Percentiles rank a stretch among this genome's conserved stretches.
Conservation (phyloP, 2,113 vertebrate species). For the Butorides virescens region DNA sequence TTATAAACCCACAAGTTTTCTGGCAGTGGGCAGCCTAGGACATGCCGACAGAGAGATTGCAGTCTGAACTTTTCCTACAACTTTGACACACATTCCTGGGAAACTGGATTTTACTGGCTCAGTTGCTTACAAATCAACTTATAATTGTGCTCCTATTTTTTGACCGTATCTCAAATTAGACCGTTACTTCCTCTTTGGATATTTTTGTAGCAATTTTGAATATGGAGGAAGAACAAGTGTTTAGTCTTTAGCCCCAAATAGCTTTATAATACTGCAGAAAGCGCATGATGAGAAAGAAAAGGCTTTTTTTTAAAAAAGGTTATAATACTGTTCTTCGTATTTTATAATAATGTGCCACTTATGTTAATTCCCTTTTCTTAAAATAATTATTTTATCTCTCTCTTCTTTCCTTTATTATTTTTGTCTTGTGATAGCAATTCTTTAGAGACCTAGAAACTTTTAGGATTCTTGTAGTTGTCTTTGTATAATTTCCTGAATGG, state of each 20-base stretch:
- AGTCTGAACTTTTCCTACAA: background rate
- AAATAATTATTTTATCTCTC: background rate
- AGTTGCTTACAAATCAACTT: background rate
- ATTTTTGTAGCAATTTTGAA: background rate
- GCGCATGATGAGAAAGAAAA: background rate
- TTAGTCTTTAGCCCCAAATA: background rate
- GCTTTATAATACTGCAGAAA: background rate
- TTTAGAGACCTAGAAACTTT: background rate
- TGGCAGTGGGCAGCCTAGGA: background rate
- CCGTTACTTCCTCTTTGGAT: background rate
- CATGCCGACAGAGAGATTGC: background rate
- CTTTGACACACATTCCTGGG: background rate
- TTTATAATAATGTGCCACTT: background rate
- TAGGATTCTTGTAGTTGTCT: background rate
- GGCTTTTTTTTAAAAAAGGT: background rate
- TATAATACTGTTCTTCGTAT: background rate
- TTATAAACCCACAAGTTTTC: background rate
- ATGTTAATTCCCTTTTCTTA: background rate
- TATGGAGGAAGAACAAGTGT: background rate
- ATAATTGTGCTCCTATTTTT: background rate
- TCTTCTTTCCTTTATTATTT: background rate
- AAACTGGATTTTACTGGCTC: background rate
- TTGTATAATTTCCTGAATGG: background rate
- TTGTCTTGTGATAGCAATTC: background rate
- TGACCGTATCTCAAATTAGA: background rate